A percentile compares a stretch with the other conserved stretches of the same genome.
These are phyloP conservation scores for Colletes latitarsis DNA, from an alignment of 1,140 invertebrate genomes.

Conservation along the genomic window DNA sequence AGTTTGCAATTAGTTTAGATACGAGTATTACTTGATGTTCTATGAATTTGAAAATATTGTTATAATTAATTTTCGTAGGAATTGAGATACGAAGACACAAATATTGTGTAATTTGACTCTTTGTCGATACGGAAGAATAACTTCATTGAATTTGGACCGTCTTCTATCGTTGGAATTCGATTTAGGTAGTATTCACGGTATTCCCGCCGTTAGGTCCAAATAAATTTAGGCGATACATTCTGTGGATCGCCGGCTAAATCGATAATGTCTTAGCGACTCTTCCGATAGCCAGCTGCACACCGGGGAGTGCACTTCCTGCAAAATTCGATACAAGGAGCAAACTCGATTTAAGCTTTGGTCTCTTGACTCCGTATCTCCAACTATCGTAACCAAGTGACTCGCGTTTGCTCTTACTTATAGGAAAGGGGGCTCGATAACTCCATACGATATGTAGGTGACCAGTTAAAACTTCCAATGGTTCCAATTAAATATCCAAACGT, in stretches of 20 bases:
- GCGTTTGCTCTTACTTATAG: slow-evolving; percentile 42
- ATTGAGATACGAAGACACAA: background rate
- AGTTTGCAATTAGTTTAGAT: too few relatives aligned
- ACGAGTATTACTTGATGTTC: too few relatives aligned
- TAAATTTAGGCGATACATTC: slow-evolving; percentile 48
- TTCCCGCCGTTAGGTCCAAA: slow-evolving; percentile 17
- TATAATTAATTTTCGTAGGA: too few relatives aligned
- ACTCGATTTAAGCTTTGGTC: slow-evolving; percentile 63
- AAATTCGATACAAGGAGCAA: slow-evolving; percentile 64
- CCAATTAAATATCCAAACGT: slow-evolving; percentile 33
- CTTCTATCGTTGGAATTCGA: background rate
- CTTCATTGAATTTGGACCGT: background rate
- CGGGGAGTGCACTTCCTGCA: slow-evolving; percentile 47
- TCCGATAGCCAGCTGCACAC: slow-evolving; percentile 51
- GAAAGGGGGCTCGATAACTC: slow-evolving; percentile 34
- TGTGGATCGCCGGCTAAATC: slow-evolving; percentile 21
- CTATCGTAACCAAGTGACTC: slow-evolving; percentile 49
- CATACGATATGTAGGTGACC: slow-evolving; percentile 19
- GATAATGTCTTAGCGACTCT: slow-evolving; percentile 55
- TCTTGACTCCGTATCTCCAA: slow-evolving; percentile 49
- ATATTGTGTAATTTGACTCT: background rate
- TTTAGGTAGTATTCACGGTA: background rate
- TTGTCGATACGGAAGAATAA: background rate
- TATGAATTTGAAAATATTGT: too few relatives aligned
- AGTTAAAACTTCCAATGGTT: background rate